Percentiles rank a stretch among this genome's conserved stretches.
Conservation (phyloP, 2,797 vertebrate species). For the Spinibarbus caldwelli region DNA sequence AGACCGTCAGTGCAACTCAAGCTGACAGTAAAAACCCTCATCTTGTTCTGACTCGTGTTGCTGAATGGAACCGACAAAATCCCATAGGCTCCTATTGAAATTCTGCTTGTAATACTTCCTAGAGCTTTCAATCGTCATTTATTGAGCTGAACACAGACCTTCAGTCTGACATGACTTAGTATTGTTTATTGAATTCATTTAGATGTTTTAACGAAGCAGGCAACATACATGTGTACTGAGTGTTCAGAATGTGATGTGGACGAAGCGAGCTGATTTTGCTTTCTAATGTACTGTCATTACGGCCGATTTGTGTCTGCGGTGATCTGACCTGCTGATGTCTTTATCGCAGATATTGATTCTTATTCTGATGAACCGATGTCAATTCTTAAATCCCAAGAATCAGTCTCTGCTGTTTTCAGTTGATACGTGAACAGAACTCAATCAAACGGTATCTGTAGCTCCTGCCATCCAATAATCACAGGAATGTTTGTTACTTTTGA, state of each 20-base stretch:
- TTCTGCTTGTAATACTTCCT: not conserved
- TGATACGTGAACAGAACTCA: no score
- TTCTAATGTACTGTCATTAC: not conserved
- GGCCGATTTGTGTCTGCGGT: no score
- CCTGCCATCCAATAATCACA: no score
- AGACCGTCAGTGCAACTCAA: not conserved
- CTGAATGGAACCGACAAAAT: not conserved
- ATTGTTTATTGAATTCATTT: not conserved
- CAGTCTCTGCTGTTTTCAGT: no score
- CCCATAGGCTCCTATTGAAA: not conserved
- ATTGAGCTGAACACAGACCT: not conserved
- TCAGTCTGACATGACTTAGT: not conserved
- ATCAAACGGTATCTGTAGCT: no score
- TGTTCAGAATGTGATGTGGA: not conserved
- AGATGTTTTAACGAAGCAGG: not conserved
- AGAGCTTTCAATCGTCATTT: not conserved
- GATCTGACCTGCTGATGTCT: slow-evolving; percentile 1
- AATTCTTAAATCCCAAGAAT: no score
- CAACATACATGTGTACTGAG: not conserved
- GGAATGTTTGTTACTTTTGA: no score
- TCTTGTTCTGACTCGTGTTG: not conserved
- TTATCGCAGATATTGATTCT: not conserved
- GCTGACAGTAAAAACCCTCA: not conserved
- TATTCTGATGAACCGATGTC: no score
- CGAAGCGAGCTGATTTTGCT: not conserved